phyloP scores from a whole-genome alignment of 2,888 invertebrate genomes.

The Acrobasis consociella region DNA sequence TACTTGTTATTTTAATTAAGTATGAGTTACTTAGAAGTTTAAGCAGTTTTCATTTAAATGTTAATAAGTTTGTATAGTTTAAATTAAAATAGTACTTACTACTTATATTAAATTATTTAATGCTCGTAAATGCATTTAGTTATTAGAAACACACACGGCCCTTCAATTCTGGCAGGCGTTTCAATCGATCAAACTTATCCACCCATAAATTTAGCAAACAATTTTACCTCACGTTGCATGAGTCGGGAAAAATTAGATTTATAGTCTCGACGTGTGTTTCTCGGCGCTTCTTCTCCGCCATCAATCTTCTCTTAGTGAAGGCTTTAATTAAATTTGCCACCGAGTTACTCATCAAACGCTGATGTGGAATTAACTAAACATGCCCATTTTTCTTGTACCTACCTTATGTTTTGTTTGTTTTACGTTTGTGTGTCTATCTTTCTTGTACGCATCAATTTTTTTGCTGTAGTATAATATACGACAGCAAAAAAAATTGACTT shows the following conservation, averaged over 20 bases:
- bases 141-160: background rate
- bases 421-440: too few species aligned
- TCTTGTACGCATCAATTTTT: too few species aligned
- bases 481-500: too few species aligned
- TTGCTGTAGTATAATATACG: too few species aligned
- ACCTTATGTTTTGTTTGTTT: too few species aligned
- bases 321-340: constrained; percentile 61
- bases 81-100: too few species aligned
- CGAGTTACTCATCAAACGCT: constrained; percentile 39
- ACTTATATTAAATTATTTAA: too few species aligned
- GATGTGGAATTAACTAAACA: constrained; percentile 33
- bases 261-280: constrained; percentile 40
- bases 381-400: background rate
- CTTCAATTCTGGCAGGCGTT: constrained; percentile 6
- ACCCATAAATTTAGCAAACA: constrained; percentile 27
- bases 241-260: constrained; percentile 42
- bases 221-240: constrained; percentile 28
- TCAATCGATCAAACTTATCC: constrained; percentile 15
- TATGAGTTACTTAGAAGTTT: too few species aligned
- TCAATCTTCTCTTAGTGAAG: constrained; percentile 49
- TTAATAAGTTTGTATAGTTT: too few species aligned
- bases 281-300: constrained; percentile 39
- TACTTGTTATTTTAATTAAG: too few species aligned
- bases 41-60: too few species aligned
- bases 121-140: too few species aligned